Conservation (phyloP, 1,140 invertebrate species). For the Eciton burchellii region DNA sequence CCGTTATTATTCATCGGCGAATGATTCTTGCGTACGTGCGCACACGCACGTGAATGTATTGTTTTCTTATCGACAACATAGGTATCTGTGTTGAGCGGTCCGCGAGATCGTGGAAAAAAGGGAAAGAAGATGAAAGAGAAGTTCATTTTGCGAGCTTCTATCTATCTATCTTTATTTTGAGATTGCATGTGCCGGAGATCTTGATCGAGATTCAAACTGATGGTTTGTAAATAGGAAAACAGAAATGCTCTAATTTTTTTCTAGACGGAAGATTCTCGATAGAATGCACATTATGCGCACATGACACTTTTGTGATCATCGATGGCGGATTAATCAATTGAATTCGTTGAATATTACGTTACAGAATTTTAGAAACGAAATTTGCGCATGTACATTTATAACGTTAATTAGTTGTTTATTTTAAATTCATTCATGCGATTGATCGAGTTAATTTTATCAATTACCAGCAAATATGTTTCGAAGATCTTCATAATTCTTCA, state of each 20-base stretch:
- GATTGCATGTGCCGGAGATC: too few species aligned
- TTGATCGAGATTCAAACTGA: too few species aligned
- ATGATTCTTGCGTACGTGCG: not conserved
- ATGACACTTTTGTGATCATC: not conserved
- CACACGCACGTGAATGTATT: not conserved
- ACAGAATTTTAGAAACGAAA: not conserved
- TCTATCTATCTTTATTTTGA: too few species aligned
- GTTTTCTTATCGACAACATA: too few species aligned
- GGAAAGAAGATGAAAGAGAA: too few species aligned
- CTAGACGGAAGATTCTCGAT: not conserved
- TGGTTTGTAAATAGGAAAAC: not conserved
- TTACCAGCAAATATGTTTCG: not conserved
- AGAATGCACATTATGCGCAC: not conserved
- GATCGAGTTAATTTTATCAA: constrained; percentile 18
- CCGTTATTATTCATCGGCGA: constrained; percentile 32
- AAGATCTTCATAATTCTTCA: not conserved
- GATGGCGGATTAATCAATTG: constrained; percentile 18
- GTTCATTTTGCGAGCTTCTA: too few species aligned
- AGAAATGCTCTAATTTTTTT: not conserved
- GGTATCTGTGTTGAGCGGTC: not conserved
- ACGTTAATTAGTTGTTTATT: constrained; percentile 36
- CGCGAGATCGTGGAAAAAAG: not conserved
- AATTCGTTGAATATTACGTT: too few species aligned
- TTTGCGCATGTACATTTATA: constrained; percentile 20
- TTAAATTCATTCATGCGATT: constrained; percentile 40